Conservation (phyloP, 1,140 invertebrate species). For the Euwallacea fornicatus region DNA sequence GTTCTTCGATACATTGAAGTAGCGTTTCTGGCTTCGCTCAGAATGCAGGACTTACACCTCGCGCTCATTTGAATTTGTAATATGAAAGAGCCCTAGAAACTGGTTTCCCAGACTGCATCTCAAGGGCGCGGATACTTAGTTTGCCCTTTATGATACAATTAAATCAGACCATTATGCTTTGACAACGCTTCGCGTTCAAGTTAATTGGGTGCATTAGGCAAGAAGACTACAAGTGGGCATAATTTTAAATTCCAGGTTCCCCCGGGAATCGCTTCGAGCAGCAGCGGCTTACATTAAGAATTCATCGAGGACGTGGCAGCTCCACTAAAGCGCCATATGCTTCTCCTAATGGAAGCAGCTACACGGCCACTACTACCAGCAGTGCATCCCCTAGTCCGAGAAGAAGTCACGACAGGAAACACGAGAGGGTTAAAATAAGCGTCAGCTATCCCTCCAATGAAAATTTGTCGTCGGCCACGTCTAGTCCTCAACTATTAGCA, state of each 20-base stretch:
- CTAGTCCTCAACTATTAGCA: slow-evolving; percentile 42
- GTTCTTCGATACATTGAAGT: too few species aligned
- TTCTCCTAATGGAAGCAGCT: slow-evolving; percentile 62
- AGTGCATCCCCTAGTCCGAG: slow-evolving; percentile 60
- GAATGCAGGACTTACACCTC: too few species aligned
- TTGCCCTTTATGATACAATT: too few species aligned
- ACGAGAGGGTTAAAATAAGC: slow-evolving; percentile 79
- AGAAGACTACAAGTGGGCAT: too few species aligned
- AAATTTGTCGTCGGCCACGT: slow-evolving; percentile 63
- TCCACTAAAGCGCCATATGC: slow-evolving; percentile 58
- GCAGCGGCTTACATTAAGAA: slow-evolving; percentile 85
- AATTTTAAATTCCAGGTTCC: slow-evolving; percentile 44
- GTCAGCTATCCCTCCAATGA: slow-evolving; percentile 81
- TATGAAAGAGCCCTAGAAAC: too few species aligned
- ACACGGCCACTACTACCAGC: slow-evolving; percentile 61
- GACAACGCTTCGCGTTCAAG: too few species aligned
- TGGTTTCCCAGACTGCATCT: too few species aligned
- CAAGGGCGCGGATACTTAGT: too few species aligned
- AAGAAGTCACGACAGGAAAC: slow-evolving; percentile 61
- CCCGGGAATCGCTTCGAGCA: slow-evolving; percentile 74
- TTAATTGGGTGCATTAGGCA: too few species aligned
- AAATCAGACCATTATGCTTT: too few species aligned
- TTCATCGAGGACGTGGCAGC: slow-evolving; percentile 78
- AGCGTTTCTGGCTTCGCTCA: too few species aligned
- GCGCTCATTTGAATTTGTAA: too few species aligned